phyloP scores from a whole-genome alignment of 30 jellyfish, hydroid and myxozoan species.

The Calvadosia cruxmelitensis region DNA sequence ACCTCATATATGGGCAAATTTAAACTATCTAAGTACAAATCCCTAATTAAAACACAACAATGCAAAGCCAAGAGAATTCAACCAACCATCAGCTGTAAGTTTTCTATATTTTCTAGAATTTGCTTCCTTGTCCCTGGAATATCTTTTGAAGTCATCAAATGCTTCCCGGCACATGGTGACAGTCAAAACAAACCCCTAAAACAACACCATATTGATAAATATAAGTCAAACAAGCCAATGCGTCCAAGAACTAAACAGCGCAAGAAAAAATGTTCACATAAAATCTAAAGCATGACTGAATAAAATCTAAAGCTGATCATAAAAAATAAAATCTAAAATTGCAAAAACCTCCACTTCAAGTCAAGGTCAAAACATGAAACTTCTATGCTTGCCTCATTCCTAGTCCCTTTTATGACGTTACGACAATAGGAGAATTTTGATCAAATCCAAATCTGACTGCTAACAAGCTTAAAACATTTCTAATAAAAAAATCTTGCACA shows the following conservation, averaged over 20 bases:
- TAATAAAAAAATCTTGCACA: too few species aligned
- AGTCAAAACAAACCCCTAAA: constrained; percentile 86
- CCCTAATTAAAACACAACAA: too few species aligned
- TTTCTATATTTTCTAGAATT: constrained; percentile 64
- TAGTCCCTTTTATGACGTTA: too few species aligned
- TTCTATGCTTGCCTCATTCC: too few species aligned
- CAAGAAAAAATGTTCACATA: background rate
- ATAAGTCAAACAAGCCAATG: background rate
- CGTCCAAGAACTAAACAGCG: background rate
- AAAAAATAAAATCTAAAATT: too few species aligned
- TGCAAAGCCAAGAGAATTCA: background rate
- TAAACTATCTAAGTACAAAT: too few species aligned
- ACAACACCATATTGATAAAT: background rate
- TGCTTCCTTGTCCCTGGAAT: constrained; percentile 86
- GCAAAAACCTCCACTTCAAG: background rate
- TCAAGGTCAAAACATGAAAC: background rate
- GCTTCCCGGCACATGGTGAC: constrained; percentile 92
- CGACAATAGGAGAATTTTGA: background rate
- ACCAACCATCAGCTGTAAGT: constrained; percentile 45
- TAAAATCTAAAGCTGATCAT: too few species aligned
- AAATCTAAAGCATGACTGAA: background rate
- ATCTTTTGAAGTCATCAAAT: constrained; percentile 80
- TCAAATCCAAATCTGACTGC: too few species aligned
- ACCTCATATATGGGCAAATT: too few species aligned
- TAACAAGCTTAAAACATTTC: too few species aligned